These are phyloP conservation scores for Thumatha senex DNA, from an alignment of 2,888 invertebrate species.

Conservation along the genomic window DNA sequence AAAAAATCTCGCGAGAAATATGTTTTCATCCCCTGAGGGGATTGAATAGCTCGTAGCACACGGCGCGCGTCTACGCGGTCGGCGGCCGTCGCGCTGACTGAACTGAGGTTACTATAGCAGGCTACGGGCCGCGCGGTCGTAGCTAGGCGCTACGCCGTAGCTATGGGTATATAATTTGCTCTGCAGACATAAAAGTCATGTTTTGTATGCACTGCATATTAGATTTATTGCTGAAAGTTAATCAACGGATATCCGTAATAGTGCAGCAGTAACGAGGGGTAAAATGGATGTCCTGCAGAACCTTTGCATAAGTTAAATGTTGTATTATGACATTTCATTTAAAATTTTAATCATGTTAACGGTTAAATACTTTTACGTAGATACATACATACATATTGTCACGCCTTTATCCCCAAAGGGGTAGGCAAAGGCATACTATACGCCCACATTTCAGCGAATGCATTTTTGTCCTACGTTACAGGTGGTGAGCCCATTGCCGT, in stretches of 20 bases:
- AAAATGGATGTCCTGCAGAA: too few species aligned
- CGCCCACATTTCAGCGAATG: too few species aligned
- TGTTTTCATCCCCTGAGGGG: conserved; percentile 19
- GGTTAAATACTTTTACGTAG: too few species aligned
- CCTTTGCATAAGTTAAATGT: too few species aligned
- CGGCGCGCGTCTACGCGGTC: conserved; percentile 65
- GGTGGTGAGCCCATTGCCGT: too few species aligned
- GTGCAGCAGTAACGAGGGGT: not conserved
- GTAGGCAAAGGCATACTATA: too few species aligned
- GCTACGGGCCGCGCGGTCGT: conserved; percentile 67
- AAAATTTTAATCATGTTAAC: too few species aligned
- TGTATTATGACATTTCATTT: too few species aligned
- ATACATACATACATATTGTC: too few species aligned
- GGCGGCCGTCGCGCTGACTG: conserved; percentile 67
- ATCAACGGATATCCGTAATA: not conserved
- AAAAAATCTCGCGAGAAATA: conserved; percentile 34
- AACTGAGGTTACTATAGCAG: conserved; percentile 72
- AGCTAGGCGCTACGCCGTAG: conserved; percentile 55
- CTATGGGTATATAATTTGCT: conserved; percentile 33
- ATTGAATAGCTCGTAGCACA: conserved; percentile 44
- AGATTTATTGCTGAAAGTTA: conserved; percentile 39
- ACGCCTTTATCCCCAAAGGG: too few species aligned
- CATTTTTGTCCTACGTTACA: too few species aligned
- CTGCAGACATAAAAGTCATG: conserved; percentile 51
- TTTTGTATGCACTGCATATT: conserved; percentile 28